Conservation (phyloP, 1,140 invertebrate genomes). For the Matsumurasca onukii region DNA sequence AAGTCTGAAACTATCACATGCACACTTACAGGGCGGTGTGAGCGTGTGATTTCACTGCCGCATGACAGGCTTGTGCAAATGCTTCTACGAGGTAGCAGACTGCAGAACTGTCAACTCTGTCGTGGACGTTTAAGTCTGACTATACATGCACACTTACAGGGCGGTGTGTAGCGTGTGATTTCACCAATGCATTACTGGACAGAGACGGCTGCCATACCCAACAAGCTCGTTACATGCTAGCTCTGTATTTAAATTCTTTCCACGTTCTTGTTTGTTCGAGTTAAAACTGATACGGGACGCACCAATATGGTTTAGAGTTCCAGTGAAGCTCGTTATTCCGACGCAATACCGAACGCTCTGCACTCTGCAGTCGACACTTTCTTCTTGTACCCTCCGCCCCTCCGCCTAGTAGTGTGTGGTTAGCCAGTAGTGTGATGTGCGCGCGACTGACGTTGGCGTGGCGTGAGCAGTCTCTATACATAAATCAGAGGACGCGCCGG, state of each 20-base stretch:
- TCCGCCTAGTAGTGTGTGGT: background rate
- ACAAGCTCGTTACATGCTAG: constrained; percentile 18
- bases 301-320: background rate
- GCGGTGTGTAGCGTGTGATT: too few species aligned
- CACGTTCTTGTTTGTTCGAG: background rate
- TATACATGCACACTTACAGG: too few species aligned
- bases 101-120: too few species aligned
- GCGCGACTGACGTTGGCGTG: background rate
- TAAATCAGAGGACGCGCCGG: constrained; percentile 10
- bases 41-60: too few species aligned
- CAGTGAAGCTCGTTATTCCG: background rate
- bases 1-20: too few species aligned
- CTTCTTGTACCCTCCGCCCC: background rate
- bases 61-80: too few species aligned
- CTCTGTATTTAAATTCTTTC: constrained; percentile 13
- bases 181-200: background rate
- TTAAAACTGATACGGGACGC: background rate
- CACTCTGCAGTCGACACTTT: background rate
- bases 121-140: too few species aligned
- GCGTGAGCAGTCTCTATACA: background rate
- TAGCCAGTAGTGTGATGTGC: too few species aligned
- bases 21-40: too few species aligned
- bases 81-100: too few species aligned
- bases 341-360: too few species aligned
- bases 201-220: constrained; percentile 6